phyloP scores from a whole-genome alignment of 2,797 vertebrate species.

The Apodemus agrarius region DNA sequence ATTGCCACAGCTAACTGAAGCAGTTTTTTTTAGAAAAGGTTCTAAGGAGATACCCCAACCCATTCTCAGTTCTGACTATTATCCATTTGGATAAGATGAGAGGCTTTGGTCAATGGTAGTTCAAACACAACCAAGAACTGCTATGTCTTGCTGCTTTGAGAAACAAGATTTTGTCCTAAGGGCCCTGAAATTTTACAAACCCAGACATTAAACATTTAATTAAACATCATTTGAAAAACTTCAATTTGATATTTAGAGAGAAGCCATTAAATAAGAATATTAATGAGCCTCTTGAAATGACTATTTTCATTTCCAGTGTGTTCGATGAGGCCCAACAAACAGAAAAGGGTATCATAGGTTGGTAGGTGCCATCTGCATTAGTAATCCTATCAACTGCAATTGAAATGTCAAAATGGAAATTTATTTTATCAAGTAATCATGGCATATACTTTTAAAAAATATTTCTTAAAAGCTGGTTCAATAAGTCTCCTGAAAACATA shows the following conservation, averaged over 20 bases:
- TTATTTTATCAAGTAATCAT: not conserved
- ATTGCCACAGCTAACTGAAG: not conserved
- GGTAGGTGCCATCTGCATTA: not conserved
- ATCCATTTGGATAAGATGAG: not conserved
- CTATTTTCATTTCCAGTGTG: not conserved
- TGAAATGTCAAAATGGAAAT: slow-evolving; percentile 33
- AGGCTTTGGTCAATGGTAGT: not conserved
- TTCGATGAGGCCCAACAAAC: not conserved
- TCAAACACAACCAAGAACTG: not conserved
- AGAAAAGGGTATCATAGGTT: not conserved
- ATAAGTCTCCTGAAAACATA: not conserved
- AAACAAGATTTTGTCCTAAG: not conserved
- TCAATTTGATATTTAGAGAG: slow-evolving; percentile 59
- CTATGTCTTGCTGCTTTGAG: not conserved
- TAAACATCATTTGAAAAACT: slow-evolving; percentile 53
- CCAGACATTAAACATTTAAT: slow-evolving; percentile 14
- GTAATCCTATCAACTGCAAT: not conserved
- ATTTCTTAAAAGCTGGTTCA: slow-evolving; percentile 34
- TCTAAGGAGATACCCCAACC: not conserved
- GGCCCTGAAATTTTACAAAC: not conserved
- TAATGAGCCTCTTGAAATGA: slow-evolving; percentile 13
- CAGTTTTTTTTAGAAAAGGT: not conserved
- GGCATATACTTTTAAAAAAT: not conserved
- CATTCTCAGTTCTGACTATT: not conserved
- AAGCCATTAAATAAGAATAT: slow-evolving; percentile 42